These are phyloP conservation scores for Platorchestia sp. DNA, from an alignment of 1,140 invertebrate species.

Conservation along the genomic window DNA sequence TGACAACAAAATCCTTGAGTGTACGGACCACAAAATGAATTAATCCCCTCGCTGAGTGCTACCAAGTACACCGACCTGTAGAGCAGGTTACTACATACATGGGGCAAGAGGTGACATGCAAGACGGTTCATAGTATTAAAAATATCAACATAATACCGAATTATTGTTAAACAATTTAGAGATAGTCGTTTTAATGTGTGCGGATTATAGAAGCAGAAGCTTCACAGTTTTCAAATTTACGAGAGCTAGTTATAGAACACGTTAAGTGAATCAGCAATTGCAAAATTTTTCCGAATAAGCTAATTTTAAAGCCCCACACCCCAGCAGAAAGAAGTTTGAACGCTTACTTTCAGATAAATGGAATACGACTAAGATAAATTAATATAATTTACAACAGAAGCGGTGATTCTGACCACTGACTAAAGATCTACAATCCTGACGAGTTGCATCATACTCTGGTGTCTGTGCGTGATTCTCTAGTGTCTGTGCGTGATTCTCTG, in stretches of 20 bases:
- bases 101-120: background rate
- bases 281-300: too few species aligned
- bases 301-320: background rate
- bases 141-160: background rate
- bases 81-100: too few species aligned
- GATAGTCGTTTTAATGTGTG: background rate
- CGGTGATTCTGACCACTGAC: background rate
- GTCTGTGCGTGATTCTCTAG: too few species aligned
- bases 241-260: background rate
- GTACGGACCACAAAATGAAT: too few species aligned
- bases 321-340: background rate
- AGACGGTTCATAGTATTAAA: background rate
- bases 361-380: background rate
- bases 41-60: too few species aligned
- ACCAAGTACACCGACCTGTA: too few species aligned
- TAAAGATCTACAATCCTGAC: background rate
- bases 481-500: too few species aligned
- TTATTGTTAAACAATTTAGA: background rate
- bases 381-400: background rate
- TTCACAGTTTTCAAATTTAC: background rate
- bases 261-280: background rate
- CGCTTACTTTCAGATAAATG: background rate
- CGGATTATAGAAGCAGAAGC: background rate
- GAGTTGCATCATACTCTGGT: too few species aligned
- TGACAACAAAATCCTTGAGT: too few species aligned